Conservation (phyloP, 1,140 invertebrate genomes). For the Phortica variegata region DNA sequence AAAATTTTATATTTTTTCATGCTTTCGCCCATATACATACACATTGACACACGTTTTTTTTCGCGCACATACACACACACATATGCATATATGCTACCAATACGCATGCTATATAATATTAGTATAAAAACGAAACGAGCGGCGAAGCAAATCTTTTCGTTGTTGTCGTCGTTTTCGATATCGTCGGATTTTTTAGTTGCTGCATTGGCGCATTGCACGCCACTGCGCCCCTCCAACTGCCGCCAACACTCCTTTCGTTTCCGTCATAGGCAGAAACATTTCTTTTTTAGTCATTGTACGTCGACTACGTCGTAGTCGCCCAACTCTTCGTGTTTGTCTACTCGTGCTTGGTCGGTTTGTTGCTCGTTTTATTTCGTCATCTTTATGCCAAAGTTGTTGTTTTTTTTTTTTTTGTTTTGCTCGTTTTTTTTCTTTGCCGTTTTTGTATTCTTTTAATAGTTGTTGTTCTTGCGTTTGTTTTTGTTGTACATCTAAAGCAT, state of each 20-base stretch:
- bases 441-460: slow-evolving; percentile 5
- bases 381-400: no score
- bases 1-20: slow-evolving; percentile 25
- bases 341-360: slow-evolving; percentile 6
- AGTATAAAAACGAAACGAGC: neutral
- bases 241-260: no score
- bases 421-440: slow-evolving; percentile 10
- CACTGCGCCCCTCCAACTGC: no score
- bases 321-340: slow-evolving; percentile 20
- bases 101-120: no score
- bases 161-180: no score
- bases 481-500: slow-evolving; percentile 13
- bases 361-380: neutral
- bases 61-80: slow-evolving; percentile 26
- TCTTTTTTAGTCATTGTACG: no score
- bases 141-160: no score
- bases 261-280: no score
- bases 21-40: slow-evolving; percentile 44
- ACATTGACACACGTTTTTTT: slow-evolving; percentile 42
- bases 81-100: slow-evolving; percentile 9
- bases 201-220: no score
- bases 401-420: slow-evolving; percentile 8
- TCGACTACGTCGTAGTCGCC: no score
- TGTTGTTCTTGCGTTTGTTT: slow-evolving; percentile 5
- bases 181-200: slow-evolving; percentile 6